These are phyloP conservation scores for Syngnathus floridae DNA, from an alignment of 2,113 vertebrate genomes.

Conservation along the genomic window DNA sequence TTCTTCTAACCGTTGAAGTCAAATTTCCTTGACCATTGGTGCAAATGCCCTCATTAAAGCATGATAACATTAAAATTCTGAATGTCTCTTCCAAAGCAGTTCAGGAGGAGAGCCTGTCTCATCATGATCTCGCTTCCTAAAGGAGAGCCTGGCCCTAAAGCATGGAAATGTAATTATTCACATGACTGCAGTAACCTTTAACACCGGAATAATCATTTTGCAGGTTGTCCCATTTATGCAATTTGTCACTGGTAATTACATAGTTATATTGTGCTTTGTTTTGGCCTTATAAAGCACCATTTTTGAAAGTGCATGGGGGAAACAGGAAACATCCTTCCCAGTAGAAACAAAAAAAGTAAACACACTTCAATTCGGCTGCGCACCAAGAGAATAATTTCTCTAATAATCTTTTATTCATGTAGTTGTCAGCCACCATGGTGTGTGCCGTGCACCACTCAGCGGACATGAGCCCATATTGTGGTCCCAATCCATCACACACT, in stretches of 20 bases:
- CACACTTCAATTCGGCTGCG: conserved; percentile 41
- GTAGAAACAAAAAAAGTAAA: conserved; percentile 29
- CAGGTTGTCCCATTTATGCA: conserved; percentile 42
- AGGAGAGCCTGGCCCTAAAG: conserved; percentile 35
- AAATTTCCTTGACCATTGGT: conserved; percentile 42
- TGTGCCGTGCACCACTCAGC: conserved; percentile 46
- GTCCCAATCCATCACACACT: conserved; percentile 74
- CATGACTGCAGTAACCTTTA: conserved; percentile 54
- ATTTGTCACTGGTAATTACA: conserved; percentile 46
- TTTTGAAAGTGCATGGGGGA: conserved; percentile 12
- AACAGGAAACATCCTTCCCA: conserved; percentile 25
- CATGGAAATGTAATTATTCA: conserved; percentile 55
- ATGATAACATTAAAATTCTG: conserved; percentile 39
- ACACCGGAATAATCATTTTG: conserved; percentile 38
- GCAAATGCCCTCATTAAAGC: conserved; percentile 59
- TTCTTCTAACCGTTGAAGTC: conserved; percentile 43
- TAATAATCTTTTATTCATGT: conserved; percentile 71
- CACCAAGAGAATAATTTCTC: conserved; percentile 73
- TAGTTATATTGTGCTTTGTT: conserved; percentile 36
- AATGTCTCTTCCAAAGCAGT: conserved; percentile 17
- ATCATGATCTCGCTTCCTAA: conserved; percentile 21
- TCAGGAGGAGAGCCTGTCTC: conserved; percentile 20
- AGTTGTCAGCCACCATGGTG: conserved; percentile 44
- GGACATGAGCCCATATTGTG: conserved; percentile 69
- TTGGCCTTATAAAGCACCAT: conserved; percentile 19